Percentiles rank a stretch among this genome's conserved stretches.
Conservation (phyloP, 2,797 vertebrate genomes). For the Nyctalus aviator region DNA sequence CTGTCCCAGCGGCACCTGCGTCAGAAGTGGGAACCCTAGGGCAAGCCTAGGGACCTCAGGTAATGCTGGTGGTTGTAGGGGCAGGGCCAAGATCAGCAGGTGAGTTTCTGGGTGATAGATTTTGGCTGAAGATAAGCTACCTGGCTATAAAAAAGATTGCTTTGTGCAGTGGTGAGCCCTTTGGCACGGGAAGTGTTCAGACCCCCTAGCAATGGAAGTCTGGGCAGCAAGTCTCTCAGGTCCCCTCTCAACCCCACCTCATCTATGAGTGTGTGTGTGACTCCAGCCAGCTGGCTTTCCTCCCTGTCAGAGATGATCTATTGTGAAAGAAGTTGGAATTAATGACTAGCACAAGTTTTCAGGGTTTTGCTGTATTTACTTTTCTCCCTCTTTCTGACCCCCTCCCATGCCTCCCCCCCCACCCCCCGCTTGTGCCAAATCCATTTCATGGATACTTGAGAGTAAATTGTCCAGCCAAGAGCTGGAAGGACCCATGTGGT, state of each 20-base stretch:
- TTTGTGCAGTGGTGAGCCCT: neutral
- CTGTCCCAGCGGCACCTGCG: neutral
- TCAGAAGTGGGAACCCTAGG: neutral
- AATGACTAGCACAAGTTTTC: neutral
- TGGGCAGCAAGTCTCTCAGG: neutral
- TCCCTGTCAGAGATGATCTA: conserved; percentile 26
- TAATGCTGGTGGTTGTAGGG: neutral
- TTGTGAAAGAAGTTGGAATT: conserved; percentile 28
- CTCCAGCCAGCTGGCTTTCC: neutral
- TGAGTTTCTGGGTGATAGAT: neutral
- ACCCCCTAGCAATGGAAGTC: neutral
- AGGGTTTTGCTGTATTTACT: conserved; percentile 51
- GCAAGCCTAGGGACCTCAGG: neutral
- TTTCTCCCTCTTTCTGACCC: neutral
- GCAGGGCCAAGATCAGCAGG: neutral
- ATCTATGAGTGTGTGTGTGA: neutral
- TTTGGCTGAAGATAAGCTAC: neutral
- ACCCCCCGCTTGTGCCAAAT: neutral
- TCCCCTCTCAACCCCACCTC: neutral
- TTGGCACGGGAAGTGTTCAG: neutral
- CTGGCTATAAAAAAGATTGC: neutral
- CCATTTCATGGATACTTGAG: neutral
- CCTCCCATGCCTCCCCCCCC: neutral
- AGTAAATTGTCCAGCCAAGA: neutral
- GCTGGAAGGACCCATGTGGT: neutral